Conservation (phyloP, 2,888 invertebrate genomes). For the Drosophila melanocephala region DNA sequence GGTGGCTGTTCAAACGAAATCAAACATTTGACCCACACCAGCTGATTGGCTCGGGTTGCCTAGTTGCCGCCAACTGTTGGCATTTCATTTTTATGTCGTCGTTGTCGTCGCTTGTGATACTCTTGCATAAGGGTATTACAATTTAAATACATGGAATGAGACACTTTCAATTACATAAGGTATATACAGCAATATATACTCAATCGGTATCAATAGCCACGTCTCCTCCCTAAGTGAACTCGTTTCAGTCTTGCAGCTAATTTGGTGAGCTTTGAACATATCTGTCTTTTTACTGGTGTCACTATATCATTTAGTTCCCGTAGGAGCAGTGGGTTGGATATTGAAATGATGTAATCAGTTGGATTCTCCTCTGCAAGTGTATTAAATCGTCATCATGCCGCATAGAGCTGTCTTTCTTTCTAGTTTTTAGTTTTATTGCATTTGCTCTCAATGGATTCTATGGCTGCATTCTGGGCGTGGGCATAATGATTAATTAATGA, state of each 20-base stretch:
- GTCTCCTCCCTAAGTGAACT: neutral
- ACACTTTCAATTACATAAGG: neutral
- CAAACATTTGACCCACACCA: conserved; percentile 26
- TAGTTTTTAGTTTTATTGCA: conserved; percentile 44
- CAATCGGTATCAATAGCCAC: neutral
- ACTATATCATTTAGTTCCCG: neutral
- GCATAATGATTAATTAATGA: conserved; percentile 70
- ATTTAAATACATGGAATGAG: neutral
- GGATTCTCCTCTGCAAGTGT: neutral
- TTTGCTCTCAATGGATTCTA: conserved; percentile 45
- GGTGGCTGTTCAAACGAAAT: conserved; percentile 51
- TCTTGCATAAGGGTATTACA: neutral
- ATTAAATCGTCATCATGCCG: neutral
- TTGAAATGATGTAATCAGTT: neutral
- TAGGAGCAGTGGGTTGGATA: neutral
- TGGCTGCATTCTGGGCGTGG: conserved; percentile 27
- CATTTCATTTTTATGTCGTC: conserved; percentile 32
- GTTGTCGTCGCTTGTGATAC: neutral
- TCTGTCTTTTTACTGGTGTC: neutral
- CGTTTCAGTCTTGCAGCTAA: neutral
- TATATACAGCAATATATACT: neutral
- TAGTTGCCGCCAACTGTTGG: conserved; percentile 39
- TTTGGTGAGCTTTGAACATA: neutral
- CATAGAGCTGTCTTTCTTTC: neutral
- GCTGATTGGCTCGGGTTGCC: conserved; percentile 32